Percentiles rank a stretch among this genome's conserved stretches.
Conservation (phyloP, 2,113 vertebrate genomes). For the Hydrochoerus hydrochaeris region DNA sequence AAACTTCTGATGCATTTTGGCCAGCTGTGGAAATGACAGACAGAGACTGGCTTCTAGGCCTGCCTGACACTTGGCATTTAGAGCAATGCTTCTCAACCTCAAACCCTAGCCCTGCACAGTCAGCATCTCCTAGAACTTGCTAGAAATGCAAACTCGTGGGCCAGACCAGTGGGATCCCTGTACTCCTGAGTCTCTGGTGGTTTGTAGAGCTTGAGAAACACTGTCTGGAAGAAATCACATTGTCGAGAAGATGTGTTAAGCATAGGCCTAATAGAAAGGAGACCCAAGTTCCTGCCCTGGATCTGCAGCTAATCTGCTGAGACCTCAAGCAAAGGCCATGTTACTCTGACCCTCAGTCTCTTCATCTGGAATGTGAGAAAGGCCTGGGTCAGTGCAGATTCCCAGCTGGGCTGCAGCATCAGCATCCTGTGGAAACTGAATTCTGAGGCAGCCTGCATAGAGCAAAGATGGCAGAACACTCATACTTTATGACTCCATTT, state of each 20-base stretch:
- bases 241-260: accelerated
- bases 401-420: not conserved
- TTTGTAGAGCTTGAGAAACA: not conserved
- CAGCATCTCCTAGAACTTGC: not conserved
- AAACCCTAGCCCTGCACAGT: not conserved
- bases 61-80: not conserved
- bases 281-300: not conserved
- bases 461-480: too few relatives aligned
- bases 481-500: not conserved
- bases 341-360: not conserved
- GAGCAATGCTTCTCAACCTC: not conserved
- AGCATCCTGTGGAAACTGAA: not conserved
- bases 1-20: accelerated
- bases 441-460: not conserved
- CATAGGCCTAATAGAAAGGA: not conserved
- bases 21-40: too few relatives aligned
- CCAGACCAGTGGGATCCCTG: not conserved
- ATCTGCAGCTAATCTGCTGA: not conserved
- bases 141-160: not conserved
- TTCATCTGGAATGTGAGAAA: not conserved
- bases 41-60: not conserved
- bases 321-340: not conserved
- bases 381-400: not conserved
- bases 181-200: not conserved
- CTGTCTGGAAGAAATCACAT: not conserved